Conservation (phyloP, 2,888 invertebrate species). For the Drosophila lacicola region DNA sequence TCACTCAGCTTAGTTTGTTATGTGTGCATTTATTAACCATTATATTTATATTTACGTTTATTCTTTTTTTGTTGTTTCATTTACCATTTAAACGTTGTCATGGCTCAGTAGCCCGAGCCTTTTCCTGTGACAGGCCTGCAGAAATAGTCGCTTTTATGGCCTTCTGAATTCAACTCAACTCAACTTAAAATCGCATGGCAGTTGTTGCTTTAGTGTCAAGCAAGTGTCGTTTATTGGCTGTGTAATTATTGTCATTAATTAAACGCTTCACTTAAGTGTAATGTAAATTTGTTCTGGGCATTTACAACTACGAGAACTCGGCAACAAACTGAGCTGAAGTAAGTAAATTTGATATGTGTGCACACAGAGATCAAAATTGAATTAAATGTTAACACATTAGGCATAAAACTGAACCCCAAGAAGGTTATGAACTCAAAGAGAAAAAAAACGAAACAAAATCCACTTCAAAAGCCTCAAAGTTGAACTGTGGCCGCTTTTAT, state of each 20-base stretch:
- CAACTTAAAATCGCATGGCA: slow-evolving; percentile 10
- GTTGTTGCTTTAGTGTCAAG: slow-evolving; percentile 17
- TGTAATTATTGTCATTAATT: slow-evolving; percentile 64
- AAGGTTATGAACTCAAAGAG: neutral
- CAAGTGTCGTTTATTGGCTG: slow-evolving; percentile 43
- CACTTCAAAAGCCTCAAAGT: neutral
- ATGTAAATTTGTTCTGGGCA: slow-evolving; percentile 4
- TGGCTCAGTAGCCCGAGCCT: slow-evolving; percentile 5
- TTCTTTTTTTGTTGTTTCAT: slow-evolving; percentile 10
- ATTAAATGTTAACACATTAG: too few species aligned
- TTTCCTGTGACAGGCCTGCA: slow-evolving; percentile 4
- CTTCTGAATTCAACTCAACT: slow-evolving; percentile 10
- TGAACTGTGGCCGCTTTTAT: neutral
- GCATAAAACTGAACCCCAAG: too few species aligned
- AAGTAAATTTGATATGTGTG: neutral
- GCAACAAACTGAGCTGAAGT: too few species aligned
- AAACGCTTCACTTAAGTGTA: slow-evolving; percentile 40
- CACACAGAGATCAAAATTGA: too few species aligned
- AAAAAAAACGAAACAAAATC: neutral
- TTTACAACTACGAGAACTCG: slow-evolving; percentile 1
- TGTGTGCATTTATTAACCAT: slow-evolving; percentile 42
- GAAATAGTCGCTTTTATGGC: slow-evolving; percentile 22
- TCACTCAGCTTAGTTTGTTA: neutral
- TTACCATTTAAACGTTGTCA: slow-evolving; percentile 43
- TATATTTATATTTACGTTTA: slow-evolving; percentile 21